Evolutionary conservation across 2,888 invertebrate species (phyloP).

Genomic region (Imbricaverruca yamaguchii): DNA sequence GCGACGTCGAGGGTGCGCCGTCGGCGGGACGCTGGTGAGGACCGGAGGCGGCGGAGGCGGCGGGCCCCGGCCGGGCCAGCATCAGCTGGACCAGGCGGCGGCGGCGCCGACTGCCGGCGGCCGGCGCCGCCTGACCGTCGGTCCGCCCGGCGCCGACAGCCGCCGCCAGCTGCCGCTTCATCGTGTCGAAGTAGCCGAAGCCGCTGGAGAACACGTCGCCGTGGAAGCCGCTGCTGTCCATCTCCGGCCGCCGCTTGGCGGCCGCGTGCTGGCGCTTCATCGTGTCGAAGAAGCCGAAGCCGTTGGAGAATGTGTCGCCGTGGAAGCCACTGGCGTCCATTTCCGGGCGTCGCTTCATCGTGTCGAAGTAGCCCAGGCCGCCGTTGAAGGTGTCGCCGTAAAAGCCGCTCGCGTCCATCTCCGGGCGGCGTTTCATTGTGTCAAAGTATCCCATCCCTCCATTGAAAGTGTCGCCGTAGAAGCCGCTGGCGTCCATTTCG

Average conservation of each 20-base stretch:
- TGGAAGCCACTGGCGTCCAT: conserved; percentile 38
- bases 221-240: conserved; percentile 38
- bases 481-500: conserved; percentile 30
- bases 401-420: conserved; percentile 35
- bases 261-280: conserved; percentile 33
- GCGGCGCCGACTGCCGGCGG: no score
- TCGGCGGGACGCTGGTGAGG: no score
- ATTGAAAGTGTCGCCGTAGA: conserved; percentile 30
- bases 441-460: conserved; percentile 30
- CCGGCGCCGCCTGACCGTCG: no score
- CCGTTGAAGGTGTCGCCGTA: conserved; percentile 39
- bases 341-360: conserved; percentile 36
- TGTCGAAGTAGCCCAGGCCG: conserved; percentile 38
- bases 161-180: conserved; percentile 35
- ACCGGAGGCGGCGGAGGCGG: no score
- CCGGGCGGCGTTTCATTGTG: conserved; percentile 31
- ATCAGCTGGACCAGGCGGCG: no score
- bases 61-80: no score
- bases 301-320: conserved; percentile 38
- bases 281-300: conserved; percentile 38
- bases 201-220: conserved; percentile 39
- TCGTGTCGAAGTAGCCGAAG: conserved; percentile 39
- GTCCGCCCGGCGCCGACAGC: no score
- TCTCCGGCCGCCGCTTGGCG: conserved; percentile 32
- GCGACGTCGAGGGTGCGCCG: no score